phyloP scores from a whole-genome alignment of 1,140 invertebrate species.

The Eriosoma lanigerum region DNA sequence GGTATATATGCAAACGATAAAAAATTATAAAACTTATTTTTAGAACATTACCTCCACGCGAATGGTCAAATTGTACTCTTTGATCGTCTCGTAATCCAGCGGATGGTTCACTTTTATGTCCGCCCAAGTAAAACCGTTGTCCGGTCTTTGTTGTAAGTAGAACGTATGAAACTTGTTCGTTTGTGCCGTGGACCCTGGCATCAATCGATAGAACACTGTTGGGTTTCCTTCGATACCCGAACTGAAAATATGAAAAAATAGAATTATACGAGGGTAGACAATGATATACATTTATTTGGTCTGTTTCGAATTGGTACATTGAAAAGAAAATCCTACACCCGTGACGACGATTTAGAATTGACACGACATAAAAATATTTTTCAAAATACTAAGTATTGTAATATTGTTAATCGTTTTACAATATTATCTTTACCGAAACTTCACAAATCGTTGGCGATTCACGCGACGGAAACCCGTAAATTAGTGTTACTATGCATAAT shows the following conservation, averaged over 20 bases:
- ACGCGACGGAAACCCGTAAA: no score
- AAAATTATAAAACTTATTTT: no score
- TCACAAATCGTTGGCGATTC: no score
- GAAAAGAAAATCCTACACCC: background rate
- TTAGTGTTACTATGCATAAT: no score
- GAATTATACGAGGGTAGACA: background rate
- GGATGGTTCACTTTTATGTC: slow-evolving; percentile 96
- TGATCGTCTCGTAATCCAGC: slow-evolving; percentile 90
- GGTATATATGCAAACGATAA: no score
- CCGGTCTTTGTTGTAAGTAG: slow-evolving; percentile 88
- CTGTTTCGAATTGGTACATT: background rate
- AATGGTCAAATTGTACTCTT: slow-evolving; percentile 94
- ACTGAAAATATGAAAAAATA: slow-evolving; percentile 61
- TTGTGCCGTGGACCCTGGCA: slow-evolving; percentile 91
- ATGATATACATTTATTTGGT: no score
- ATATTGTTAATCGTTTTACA: no score
- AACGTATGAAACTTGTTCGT: slow-evolving; percentile 95
- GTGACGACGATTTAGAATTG: no score
- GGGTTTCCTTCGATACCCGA: slow-evolving; percentile 95
- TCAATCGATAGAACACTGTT: slow-evolving; percentile 89
- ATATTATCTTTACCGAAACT: no score
- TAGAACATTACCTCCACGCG: slow-evolving; percentile 77
- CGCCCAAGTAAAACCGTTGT: slow-evolving; percentile 88
- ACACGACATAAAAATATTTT: no score
- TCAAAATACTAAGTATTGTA: no score